Evolutionary conservation across 2,113 vertebrate species (phyloP).

Genomic region (Melospiza melodia): DNA sequence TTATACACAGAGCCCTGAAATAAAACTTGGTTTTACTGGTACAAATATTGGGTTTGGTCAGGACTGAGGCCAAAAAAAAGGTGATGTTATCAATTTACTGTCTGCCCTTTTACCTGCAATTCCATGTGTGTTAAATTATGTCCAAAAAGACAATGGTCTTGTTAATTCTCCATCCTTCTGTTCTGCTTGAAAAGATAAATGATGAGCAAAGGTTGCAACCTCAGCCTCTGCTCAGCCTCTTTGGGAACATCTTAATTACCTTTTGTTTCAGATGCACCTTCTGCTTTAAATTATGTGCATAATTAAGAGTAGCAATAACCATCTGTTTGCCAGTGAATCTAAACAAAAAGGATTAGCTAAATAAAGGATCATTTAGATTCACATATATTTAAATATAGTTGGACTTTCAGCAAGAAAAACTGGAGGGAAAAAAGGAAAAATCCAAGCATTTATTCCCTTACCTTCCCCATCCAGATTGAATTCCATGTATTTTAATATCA

Average conservation of each 20-base stretch:
- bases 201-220: neutral
- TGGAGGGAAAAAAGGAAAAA: neutral
- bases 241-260: slow-evolving; percentile 16
- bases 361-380: neutral
- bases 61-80: neutral
- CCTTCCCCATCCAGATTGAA: neutral
- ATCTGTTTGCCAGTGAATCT: neutral
- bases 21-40: neutral
- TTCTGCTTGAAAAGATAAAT: neutral
- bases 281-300: slow-evolving; percentile 15
- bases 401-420: neutral
- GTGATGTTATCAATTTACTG: neutral
- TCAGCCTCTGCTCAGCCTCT: neutral
- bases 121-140: neutral
- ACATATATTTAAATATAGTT: neutral
- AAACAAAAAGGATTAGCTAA: neutral
- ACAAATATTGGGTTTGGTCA: neutral
- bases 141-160: neutral
- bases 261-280: slow-evolving; percentile 4
- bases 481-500: neutral
- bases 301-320: slow-evolving; percentile 42
- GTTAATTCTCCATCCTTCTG: neutral
- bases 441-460: neutral
- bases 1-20: neutral
- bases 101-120: neutral